Percentiles rank a stretch among this genome's conserved stretches.
Evolutionary conservation across 2,113 vertebrate genomes (phyloP).

Genomic region (Amphiprion ocellaris): DNA sequence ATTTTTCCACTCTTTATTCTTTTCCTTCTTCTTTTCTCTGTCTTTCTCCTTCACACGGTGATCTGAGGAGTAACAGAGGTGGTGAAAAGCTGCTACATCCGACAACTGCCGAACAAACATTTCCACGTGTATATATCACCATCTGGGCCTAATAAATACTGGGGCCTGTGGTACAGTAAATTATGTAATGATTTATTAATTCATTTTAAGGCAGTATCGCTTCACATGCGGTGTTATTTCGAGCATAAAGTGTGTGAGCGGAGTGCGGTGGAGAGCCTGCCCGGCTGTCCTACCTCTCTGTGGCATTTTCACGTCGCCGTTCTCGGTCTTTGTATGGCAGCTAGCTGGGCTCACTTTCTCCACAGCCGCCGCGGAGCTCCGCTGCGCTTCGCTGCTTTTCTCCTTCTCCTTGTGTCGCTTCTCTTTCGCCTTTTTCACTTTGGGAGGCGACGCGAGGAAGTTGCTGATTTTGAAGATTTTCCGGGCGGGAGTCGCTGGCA

Average conservation of each 20-base stretch:
- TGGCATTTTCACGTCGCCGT: conserved; percentile 79
- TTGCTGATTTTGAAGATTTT: conserved; percentile 87
- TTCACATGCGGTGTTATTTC: rapidly evolving
- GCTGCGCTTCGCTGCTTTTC: conserved; percentile 80
- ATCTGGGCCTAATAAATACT: conserved; percentile 76
- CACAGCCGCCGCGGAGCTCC: conserved; percentile 68
- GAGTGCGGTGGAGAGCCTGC: not conserved
- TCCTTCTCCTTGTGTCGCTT: conserved; percentile 91
- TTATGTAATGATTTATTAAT: conserved; percentile 43
- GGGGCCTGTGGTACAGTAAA: conserved; percentile 57
- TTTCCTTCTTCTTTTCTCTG: conserved; percentile 88
- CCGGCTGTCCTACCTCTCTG: conserved; percentile 71
- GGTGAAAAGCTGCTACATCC: conserved; percentile 29
- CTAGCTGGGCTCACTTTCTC: conserved; percentile 80
- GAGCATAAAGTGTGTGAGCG: rapidly evolving
- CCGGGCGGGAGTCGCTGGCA: conserved; percentile 68
- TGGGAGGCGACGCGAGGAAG: conserved; percentile 80
- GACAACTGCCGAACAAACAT: conserved; percentile 62
- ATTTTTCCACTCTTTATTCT: conserved; percentile 90
- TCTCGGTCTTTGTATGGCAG: conserved; percentile 83
- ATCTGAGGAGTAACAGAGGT: conserved; percentile 82
- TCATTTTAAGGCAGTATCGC: not conserved
- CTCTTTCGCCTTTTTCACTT: conserved; percentile 88
- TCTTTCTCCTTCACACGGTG: conserved; percentile 89
- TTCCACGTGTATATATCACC: conserved; percentile 76